These are phyloP conservation scores for Pogonomyrmex barbatus DNA, from an alignment of 1,140 invertebrate species.

Conservation along the genomic window DNA sequence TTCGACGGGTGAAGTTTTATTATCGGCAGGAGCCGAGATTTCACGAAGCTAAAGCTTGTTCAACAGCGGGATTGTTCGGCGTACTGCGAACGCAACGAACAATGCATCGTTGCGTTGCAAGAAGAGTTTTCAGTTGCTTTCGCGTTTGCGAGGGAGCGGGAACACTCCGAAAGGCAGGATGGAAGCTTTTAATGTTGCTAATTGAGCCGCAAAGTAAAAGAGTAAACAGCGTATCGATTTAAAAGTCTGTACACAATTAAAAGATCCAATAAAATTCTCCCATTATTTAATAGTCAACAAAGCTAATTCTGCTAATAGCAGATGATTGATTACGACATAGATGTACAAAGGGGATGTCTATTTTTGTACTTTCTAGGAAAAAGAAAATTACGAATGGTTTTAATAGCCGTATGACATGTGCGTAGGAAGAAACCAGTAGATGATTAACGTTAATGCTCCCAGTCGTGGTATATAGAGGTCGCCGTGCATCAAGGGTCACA, in stretches of 20 bases:
- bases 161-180: neutral
- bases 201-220: neutral
- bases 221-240: neutral
- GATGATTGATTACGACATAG: neutral
- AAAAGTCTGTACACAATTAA: neutral
- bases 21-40: slow-evolving; percentile 17
- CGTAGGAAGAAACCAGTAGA: slow-evolving; percentile 38
- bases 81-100: neutral
- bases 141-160: neutral
- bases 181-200: slow-evolving; percentile 21
- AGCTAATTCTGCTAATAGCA: neutral
- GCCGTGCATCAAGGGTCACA: slow-evolving; percentile 48
- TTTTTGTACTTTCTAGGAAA: neutral
- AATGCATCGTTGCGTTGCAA: slow-evolving; percentile 23
- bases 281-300: neutral
- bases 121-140: slow-evolving; percentile 18
- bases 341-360: neutral
- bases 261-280: neutral
- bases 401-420: neutral
- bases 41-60: neutral
- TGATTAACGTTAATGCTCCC: slow-evolving; percentile 11
- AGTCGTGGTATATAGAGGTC: neutral
- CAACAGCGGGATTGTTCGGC: neutral
- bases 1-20: neutral
- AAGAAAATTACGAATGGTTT: slow-evolving; percentile 32